Evolutionary conservation across 2,797 vertebrate species (phyloP).

Genomic region (Pteropus rufus): DNA sequence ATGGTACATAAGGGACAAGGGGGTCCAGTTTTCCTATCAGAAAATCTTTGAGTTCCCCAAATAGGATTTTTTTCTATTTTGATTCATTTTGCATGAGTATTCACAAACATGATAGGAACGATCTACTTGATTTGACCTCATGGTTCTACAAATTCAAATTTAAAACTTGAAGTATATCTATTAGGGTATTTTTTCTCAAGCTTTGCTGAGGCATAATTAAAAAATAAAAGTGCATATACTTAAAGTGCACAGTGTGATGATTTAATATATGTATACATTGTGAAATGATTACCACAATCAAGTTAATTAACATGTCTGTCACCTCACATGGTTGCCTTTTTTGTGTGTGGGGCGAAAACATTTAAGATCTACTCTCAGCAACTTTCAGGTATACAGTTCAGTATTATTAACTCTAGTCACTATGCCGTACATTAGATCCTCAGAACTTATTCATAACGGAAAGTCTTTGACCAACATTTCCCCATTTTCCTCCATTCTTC

Average conservation of each 20-base stretch:
- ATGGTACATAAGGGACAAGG: background rate
- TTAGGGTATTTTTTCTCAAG: background rate
- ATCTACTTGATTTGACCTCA: background rate
- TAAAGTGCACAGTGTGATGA: background rate
- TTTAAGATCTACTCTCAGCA: background rate
- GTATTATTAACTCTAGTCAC: background rate
- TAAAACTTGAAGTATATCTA: background rate
- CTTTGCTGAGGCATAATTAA: background rate
- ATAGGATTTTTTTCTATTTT: background rate
- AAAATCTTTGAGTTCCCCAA: slow-evolving; percentile 7
- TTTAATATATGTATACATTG: background rate
- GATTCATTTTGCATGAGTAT: background rate
- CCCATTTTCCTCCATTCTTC: background rate
- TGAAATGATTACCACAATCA: background rate
- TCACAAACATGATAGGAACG: background rate
- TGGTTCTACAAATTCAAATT: slow-evolving; percentile 11
- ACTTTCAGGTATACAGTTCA: background rate
- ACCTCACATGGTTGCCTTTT: background rate
- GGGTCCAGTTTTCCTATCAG: background rate
- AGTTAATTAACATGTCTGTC: background rate
- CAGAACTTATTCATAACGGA: background rate
- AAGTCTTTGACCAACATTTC: background rate
- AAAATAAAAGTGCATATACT: background rate
- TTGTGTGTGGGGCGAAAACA: background rate
- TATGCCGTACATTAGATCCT: background rate